Conservation (phyloP, 2,888 invertebrate genomes). For the Trichopria drosophilae region DNA sequence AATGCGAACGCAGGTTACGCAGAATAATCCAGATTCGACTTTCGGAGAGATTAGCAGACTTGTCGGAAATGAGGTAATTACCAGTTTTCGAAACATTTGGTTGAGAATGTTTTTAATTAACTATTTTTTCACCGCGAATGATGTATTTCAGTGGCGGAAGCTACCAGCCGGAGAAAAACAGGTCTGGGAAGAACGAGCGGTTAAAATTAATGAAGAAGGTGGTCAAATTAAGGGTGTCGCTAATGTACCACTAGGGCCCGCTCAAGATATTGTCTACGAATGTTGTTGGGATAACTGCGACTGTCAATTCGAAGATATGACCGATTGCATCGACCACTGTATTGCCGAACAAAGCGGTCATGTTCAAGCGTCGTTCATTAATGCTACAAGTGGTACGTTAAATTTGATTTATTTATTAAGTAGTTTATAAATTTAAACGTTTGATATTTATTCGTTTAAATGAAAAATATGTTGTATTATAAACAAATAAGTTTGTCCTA, state of each 20-base stretch:
- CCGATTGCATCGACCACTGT: slow-evolving; percentile 88
- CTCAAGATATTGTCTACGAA: slow-evolving; percentile 69
- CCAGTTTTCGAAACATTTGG: slow-evolving; percentile 38
- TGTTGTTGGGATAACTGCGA: slow-evolving; percentile 93
- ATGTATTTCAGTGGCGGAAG: slow-evolving; percentile 81
- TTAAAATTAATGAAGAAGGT: slow-evolving; percentile 84
- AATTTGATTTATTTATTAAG: neutral
- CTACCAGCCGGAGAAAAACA: slow-evolving; percentile 86
- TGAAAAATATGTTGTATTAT: too few species aligned
- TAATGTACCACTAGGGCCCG: slow-evolving; percentile 44
- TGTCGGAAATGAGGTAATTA: slow-evolving; percentile 70
- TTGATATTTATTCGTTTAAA: neutral
- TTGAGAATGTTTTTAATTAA: slow-evolving; percentile 28
- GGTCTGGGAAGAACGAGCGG: slow-evolving; percentile 92
- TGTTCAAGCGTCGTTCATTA: slow-evolving; percentile 65
- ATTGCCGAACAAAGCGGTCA: slow-evolving; percentile 80
- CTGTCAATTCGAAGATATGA: slow-evolving; percentile 86
- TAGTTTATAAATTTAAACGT: neutral
- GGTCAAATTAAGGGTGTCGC: slow-evolving; percentile 62
- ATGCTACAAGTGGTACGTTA: slow-evolving; percentile 52
- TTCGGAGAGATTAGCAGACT: slow-evolving; percentile 84
- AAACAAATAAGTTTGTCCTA: too few species aligned
- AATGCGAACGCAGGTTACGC: slow-evolving; percentile 87
- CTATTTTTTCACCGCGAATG: neutral
- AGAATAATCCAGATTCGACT: slow-evolving; percentile 90